These are phyloP conservation scores for Branchinecta lynchi DNA, from an alignment of 1,140 invertebrate species.

Conservation along the genomic window DNA sequence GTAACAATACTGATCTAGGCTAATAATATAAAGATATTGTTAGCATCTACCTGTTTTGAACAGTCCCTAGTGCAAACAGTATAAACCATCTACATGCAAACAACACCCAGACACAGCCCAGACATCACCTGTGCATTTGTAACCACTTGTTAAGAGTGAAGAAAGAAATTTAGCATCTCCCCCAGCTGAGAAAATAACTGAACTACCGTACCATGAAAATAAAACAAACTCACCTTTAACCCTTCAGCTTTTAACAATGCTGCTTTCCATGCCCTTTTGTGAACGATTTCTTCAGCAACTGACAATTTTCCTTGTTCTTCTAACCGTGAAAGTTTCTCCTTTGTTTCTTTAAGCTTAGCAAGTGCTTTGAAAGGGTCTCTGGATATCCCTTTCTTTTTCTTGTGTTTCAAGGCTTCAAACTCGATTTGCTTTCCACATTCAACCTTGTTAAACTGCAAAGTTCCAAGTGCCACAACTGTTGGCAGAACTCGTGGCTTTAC, in stretches of 20 bases:
- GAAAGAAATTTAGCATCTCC: too few species aligned
- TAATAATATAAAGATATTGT: too few species aligned
- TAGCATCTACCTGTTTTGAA: too few species aligned
- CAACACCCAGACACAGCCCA: too few species aligned
- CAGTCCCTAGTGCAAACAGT: too few species aligned
- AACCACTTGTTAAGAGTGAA: too few species aligned
- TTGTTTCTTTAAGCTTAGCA: background rate
- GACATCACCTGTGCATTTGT: too few species aligned
- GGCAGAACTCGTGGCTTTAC: too few species aligned
- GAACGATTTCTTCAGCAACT: background rate
- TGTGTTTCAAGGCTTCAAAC: background rate
- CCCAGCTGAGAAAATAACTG: too few species aligned
- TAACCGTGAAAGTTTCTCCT: background rate
- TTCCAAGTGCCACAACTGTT: background rate
- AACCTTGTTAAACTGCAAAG: background rate
- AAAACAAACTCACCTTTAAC: background rate
- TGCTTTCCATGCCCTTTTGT: background rate
- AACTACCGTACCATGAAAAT: too few species aligned
- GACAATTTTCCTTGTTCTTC: background rate
- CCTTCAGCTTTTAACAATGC: background rate
- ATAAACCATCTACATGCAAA: too few species aligned
- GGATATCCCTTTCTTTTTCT: background rate
- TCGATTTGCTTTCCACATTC: background rate
- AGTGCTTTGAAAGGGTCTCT: slow-evolving; percentile 8
- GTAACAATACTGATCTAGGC: too few species aligned